phyloP scores from a whole-genome alignment of 2,113 vertebrate species.

The Corythornis madagascariensis region DNA sequence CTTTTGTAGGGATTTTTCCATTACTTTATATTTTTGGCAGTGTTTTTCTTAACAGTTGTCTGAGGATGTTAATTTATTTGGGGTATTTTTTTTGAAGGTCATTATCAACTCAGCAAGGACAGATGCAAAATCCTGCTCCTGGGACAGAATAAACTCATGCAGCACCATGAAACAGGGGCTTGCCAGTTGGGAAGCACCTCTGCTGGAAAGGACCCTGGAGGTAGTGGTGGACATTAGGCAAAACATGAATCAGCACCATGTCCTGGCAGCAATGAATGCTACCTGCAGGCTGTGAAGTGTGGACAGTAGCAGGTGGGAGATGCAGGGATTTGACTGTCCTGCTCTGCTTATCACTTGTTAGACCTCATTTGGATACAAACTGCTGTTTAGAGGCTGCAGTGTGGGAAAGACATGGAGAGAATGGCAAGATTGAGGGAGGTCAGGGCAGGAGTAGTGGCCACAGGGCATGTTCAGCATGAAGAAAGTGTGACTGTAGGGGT shows the following conservation, averaged over 20 bases:
- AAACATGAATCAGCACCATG: rapidly evolving
- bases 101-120: background rate
- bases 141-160: background rate
- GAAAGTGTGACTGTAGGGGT: background rate
- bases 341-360: background rate
- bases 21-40: background rate
- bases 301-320: background rate
- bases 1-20: background rate
- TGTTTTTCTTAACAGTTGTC: background rate
- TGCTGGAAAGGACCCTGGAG: background rate
- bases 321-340: background rate
- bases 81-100: background rate
- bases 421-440: background rate
- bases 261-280: background rate
- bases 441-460: background rate
- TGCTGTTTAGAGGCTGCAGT: background rate
- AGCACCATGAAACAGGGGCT: background rate
- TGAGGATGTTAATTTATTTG: background rate
- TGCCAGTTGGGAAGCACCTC: background rate
- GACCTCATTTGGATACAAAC: background rate
- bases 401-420: background rate
- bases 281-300: rapidly evolving
- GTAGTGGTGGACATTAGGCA: background rate
- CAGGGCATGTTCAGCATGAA: background rate
- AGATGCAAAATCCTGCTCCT: background rate